Base-by-base conservation (phyloP, 92 coral and sea anemone genomes). In the Palythoa heliodiscus region DNA sequence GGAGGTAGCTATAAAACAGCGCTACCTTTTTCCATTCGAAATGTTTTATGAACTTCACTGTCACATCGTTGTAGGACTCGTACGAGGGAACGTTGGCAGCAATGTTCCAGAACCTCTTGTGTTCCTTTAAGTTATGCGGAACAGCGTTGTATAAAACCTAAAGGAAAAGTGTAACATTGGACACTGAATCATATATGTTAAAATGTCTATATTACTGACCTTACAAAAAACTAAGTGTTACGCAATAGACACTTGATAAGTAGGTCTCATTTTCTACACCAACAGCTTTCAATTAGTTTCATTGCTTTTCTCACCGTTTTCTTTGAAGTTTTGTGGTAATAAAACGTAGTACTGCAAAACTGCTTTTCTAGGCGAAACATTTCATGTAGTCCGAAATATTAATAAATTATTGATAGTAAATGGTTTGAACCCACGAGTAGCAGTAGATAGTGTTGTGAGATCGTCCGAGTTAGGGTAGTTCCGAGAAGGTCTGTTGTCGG, bases 1-100 rank as follows among this genome's bases (percentile, higher is more conserved):
- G 73, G 50, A 63, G 47, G 47, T 63, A 79, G 54, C 39, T 66
- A 73, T 79, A 79, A 79, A 79, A 79, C 14, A 79, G 73, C 3
- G 84, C 84, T 39, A 79, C 40, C 70, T 79, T 79, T 47, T 66
- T 66, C 84, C 84, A 79, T 25, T 64, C 22, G 84, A 79, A 79
- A 15, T 47, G 4, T 29, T 79, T 64, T 66, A 79, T 66, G 10
- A 79, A 79, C 73, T 64, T 20, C 61, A 48, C 84, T 66, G 84
- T 79, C 20, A 64, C 84, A 20, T 40, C 61, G 54, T 79, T 79
- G 84, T 63, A 79, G n/a, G 84, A 52, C 40, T 79, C 84, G 54
- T 79, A 79, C 14, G 84, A 79, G 5, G 84, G 84, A 20, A 79
- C 84, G 43, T 79, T 79, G 55, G 84, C 72, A 40, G 20, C 60